phyloP scores from a whole-genome alignment of 2,797 vertebrate genomes.

The Myripristis murdjan region DNA sequence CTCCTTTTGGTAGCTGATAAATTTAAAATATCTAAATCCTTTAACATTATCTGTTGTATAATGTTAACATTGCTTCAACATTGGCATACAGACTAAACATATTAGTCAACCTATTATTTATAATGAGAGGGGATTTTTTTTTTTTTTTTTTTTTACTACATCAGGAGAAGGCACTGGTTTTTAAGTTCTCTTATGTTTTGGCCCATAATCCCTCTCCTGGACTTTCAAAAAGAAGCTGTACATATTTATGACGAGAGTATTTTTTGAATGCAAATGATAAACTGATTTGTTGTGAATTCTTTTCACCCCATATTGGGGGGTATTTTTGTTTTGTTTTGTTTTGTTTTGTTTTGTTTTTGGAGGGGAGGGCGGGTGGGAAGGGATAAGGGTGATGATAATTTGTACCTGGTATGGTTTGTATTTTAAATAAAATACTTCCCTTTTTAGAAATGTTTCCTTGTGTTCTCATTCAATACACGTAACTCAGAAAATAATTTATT shows the following conservation, averaged over 20 bases:
- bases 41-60: constrained; percentile 12
- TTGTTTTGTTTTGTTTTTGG: too few relatives aligned
- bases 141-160: constrained; percentile 58
- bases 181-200: constrained; percentile 36
- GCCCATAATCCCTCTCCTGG: constrained; percentile 64
- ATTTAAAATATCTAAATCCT: constrained; percentile 29
- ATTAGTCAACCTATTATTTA: constrained; percentile 76
- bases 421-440: constrained; percentile 79
- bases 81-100: constrained; percentile 37
- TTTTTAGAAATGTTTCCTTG: constrained; percentile 65
- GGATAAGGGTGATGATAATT: constrained; percentile 62
- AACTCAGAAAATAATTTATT: constrained; percentile 86
- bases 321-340: constrained; percentile 53
- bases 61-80: constrained; percentile 7
- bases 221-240: constrained; percentile 82
- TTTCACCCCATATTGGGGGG: constrained; percentile 90
- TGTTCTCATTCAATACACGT: constrained; percentile 49
- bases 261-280: constrained; percentile 75
- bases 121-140: constrained; percentile 58
- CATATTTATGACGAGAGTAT: constrained; percentile 84
- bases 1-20: constrained; percentile 28
- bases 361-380: constrained; percentile 21
- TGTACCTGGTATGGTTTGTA: constrained; percentile 82
- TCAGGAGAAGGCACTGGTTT: constrained; percentile 79
- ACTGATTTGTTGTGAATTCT: constrained; percentile 80